Base-by-base conservation (phyloP, 2,888 invertebrate genomes). In the Camptogramma bilineatum region DNA sequence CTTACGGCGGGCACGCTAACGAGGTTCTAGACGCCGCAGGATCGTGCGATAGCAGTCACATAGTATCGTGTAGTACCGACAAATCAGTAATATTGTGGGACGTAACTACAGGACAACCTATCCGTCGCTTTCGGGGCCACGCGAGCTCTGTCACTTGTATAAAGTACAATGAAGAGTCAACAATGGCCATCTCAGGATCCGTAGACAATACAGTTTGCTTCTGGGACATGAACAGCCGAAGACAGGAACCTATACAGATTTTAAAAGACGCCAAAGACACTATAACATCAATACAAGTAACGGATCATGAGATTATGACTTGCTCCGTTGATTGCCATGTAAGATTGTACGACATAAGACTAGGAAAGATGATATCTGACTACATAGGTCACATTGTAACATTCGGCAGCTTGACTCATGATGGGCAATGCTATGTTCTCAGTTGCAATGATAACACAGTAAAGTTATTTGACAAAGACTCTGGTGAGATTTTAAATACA, bases 41-140 rank as follows among this genome's bases (percentile, higher is more conserved):
- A 0, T 98, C 99, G 0, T 97, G 98, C 76, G 99, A 99, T 80
- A 99, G 98, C 79, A 96, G 97, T 73, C 96, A 97, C 79, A 96
- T 99, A 60, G 95, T 97, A 34, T 98, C 99, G 0, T 96, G 97
- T 62, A 98, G 99, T 55, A 93, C 96, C 64, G 99, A 99, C 87
- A 98, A 98, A 90, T 97, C 97, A 16, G 96, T 99, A 1, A 98
- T 99, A 62, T 86, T 98, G 31, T 99, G 99, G 98, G 99, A 99
- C 85, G 99, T 99, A 0, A 95, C 97, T 0, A 97, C 98, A 2
- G 99, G 98, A 0, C 96, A 97, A 74, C 96, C 98, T 0, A 76
- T 98, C 39, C 93, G 98, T 53, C 94, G 99, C 53, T 95, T 97
- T 70, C 94, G 99, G 63, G 97, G 97, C 0, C 99, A 99, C 84